Evolutionary conservation across 2,113 vertebrate species (phyloP).

Genomic region (Aegotheles bennettii): DNA sequence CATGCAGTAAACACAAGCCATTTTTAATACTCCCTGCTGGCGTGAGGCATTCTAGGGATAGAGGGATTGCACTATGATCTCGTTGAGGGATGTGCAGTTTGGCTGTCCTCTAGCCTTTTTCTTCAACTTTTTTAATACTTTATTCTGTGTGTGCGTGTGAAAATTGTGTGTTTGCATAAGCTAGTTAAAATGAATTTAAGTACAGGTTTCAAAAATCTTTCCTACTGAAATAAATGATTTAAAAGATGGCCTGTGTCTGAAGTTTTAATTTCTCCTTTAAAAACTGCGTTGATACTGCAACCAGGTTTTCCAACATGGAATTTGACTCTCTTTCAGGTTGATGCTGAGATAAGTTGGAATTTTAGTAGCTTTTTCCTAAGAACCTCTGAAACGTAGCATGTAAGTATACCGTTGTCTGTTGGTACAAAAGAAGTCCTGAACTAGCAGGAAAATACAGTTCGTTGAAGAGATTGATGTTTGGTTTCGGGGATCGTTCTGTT

Average conservation of each 20-base stretch:
- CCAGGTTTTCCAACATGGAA: background rate
- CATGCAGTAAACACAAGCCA: constrained; percentile 56
- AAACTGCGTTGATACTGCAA: background rate
- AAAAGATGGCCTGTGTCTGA: constrained; percentile 61
- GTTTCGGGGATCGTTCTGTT: background rate
- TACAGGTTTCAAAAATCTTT: constrained; percentile 77
- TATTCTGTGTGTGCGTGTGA: constrained; percentile 59
- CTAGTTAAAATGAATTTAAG: constrained; percentile 72
- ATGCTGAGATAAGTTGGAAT: background rate
- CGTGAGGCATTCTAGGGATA: background rate
- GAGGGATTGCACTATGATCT: constrained; percentile 85
- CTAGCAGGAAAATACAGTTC: background rate
- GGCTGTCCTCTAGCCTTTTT: constrained; percentile 66
- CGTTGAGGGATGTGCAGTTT: constrained; percentile 82
- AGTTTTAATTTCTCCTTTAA: constrained; percentile 20
- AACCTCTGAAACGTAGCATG: background rate
- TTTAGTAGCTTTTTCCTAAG: background rate
- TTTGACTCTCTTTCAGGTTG: background rate
- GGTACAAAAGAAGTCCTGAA: background rate
- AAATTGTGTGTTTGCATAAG: constrained; percentile 75
- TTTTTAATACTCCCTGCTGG: constrained; percentile 41
- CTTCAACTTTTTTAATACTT: constrained; percentile 61
- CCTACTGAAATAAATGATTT: constrained; percentile 81
- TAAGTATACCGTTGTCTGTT: background rate
- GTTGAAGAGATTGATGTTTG: background rate